These are phyloP conservation scores for Pica pica DNA, from an alignment of 2,113 vertebrate species.

Conservation along the genomic window DNA sequence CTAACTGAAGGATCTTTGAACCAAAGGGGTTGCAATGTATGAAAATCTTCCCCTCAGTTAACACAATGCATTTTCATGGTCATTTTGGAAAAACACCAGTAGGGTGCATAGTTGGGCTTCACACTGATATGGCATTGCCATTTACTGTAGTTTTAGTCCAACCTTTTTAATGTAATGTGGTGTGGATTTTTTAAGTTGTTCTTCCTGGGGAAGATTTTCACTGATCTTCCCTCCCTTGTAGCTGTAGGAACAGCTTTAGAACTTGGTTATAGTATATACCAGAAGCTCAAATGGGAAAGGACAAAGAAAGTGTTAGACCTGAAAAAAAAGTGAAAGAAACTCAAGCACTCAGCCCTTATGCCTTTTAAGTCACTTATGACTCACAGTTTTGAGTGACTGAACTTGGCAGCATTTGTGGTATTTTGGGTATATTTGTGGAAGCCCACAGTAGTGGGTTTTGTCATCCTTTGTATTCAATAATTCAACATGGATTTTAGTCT, in stretches of 20 bases:
- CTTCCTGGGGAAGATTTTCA: neutral
- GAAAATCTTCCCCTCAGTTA: neutral
- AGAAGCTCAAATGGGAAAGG: neutral
- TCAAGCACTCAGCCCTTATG: neutral
- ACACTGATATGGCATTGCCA: neutral
- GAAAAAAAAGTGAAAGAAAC: neutral
- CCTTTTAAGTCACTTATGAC: constrained; percentile 7
- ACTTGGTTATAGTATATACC: neutral
- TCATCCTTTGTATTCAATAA: constrained; percentile 26
- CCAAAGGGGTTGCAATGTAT: neutral
- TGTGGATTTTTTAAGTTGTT: neutral
- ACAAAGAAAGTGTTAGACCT: neutral
- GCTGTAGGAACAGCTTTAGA: neutral
- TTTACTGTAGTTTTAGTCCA: neutral
- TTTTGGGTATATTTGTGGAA: constrained; percentile 29
- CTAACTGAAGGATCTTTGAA: neutral
- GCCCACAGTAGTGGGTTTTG: neutral
- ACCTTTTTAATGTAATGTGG: neutral
- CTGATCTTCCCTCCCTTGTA: neutral
- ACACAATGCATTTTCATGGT: neutral
- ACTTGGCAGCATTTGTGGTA: constrained; percentile 6
- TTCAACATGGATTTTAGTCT: constrained; percentile 9
- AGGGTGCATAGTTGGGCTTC: constrained; percentile 55
- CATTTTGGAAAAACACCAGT: constrained; percentile 25
- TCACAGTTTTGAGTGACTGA: neutral